phyloP scores from a whole-genome alignment of 2,888 invertebrate species.

The Amaurobius ferox region DNA sequence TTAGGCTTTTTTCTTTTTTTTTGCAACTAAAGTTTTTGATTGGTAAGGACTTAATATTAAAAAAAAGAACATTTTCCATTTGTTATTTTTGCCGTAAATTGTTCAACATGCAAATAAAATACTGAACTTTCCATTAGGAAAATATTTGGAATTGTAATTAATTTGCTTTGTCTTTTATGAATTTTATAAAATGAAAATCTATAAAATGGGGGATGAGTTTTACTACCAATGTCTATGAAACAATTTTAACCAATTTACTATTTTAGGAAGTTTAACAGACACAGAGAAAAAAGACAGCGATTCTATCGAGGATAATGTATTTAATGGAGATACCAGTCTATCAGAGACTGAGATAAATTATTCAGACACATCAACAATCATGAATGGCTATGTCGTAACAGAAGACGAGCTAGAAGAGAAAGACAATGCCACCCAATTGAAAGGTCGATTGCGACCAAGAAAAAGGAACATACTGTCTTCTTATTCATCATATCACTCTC shows the following conservation, averaged over 20 bases:
- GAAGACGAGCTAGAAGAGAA: background rate
- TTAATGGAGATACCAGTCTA: slow-evolving; percentile 9
- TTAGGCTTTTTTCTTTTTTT: too few species aligned
- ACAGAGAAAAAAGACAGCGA: background rate
- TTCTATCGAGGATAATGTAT: background rate
- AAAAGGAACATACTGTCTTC: background rate
- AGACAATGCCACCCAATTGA: background rate
- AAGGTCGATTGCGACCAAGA: background rate
- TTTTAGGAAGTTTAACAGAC: background rate
- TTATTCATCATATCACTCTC: background rate
- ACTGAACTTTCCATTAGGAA: too few species aligned
- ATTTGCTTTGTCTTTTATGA: too few species aligned
- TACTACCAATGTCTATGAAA: too few species aligned
- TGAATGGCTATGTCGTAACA: background rate
- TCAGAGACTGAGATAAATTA: background rate
- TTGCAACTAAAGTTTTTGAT: too few species aligned
- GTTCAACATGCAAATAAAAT: too few species aligned
- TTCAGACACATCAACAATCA: background rate
- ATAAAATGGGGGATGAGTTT: too few species aligned
- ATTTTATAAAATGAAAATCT: too few species aligned
- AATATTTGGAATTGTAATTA: too few species aligned
- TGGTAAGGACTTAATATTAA: too few species aligned
- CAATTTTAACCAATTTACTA: background rate
- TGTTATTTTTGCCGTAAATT: too few species aligned
- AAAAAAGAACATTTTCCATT: too few species aligned